Conservation (phyloP, 2,888 invertebrate genomes). For the Tethea ocularis region DNA sequence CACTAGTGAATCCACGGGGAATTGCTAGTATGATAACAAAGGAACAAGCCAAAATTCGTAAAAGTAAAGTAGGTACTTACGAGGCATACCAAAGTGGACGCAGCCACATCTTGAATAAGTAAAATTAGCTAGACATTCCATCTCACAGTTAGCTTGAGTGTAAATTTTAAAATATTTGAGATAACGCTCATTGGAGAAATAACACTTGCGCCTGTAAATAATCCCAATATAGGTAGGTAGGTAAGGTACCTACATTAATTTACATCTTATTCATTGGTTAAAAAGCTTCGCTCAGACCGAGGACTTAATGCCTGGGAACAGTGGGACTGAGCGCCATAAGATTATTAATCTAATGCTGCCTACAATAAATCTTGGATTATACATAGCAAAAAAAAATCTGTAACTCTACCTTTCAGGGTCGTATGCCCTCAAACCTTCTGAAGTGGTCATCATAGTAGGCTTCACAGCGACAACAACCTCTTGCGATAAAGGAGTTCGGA, state of each 20-base stretch:
- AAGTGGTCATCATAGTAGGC: conserved; percentile 91
- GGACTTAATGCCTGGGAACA: too few relatives aligned
- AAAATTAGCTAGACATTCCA: conserved; percentile 88
- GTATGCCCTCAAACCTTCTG: conserved; percentile 85
- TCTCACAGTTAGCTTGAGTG: conserved; percentile 89
- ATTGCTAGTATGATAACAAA: too few relatives aligned
- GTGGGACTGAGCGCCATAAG: too few relatives aligned
- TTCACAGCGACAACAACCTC: conserved; percentile 88
- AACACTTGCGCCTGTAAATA: conserved; percentile 85
- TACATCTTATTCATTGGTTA: too few relatives aligned
- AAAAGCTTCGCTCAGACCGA: too few relatives aligned
- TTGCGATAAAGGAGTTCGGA: conserved; percentile 87
- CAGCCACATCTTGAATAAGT: conserved; percentile 86
- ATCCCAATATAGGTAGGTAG: too few relatives aligned
- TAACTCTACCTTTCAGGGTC: conserved; percentile 78
- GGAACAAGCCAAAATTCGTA: too few relatives aligned
- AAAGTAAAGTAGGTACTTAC: conserved; percentile 63
- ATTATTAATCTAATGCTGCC: too few relatives aligned
- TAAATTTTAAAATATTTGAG: conserved; percentile 87
- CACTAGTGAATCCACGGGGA: too few relatives aligned
- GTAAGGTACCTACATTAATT: background rate
- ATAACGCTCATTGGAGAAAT: conserved; percentile 86
- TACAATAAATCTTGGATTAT: too few relatives aligned
- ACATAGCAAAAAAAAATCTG: too few relatives aligned
- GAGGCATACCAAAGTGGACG: conserved; percentile 89